Percentiles rank a stretch among this genome's conserved stretches.
Evolutionary conservation across 2,113 vertebrate genomes (phyloP).

Genomic region (Calidris pugnax): DNA sequence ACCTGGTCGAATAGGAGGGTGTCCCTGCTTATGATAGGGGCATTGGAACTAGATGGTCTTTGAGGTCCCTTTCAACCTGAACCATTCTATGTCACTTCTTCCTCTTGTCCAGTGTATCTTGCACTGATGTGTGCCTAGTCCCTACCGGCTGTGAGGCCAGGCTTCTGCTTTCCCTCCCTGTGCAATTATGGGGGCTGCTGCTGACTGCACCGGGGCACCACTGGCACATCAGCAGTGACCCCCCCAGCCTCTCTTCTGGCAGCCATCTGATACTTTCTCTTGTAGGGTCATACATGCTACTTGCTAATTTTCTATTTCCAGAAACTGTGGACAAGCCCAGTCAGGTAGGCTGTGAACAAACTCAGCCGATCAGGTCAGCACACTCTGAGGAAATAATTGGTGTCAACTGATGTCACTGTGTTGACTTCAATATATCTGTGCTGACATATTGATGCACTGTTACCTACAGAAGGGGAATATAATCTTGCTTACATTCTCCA

Average conservation of each 20-base stretch:
- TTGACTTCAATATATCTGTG: neutral
- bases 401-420: rapidly evolving
- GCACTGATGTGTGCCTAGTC: rapidly evolving
- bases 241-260: neutral
- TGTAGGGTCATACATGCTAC: neutral
- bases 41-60: neutral
- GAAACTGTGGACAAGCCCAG: neutral
- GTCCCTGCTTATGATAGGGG: neutral
- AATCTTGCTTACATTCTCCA: neutral
- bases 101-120: neutral
- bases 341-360: neutral
- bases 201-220: neutral
- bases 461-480: neutral
- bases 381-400: neutral
- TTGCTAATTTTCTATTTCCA: neutral
- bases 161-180: rapidly evolving
- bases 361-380: neutral
- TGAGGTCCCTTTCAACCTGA: neutral
- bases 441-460: neutral
- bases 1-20: neutral
- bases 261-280: neutral
- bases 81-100: neutral
- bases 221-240: neutral
- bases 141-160: rapidly evolving
- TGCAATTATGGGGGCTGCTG: rapidly evolving